Conservation (phyloP, 2,113 vertebrate genomes). For the Aspiorhynchus laticeps region DNA sequence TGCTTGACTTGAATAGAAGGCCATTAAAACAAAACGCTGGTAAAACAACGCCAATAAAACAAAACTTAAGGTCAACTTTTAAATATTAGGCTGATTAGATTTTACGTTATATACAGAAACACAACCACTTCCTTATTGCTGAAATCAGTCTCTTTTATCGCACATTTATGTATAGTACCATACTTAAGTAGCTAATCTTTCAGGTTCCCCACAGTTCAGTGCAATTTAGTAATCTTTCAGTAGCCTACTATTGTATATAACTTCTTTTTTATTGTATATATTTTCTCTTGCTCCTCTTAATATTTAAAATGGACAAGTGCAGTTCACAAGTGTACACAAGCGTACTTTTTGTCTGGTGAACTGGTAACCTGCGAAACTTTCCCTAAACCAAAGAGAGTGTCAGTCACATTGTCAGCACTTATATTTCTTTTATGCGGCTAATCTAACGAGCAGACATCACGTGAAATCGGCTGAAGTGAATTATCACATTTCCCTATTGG, state of each 20-base stretch:
- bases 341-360: neutral
- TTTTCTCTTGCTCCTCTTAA: no score
- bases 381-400: neutral
- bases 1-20: neutral
- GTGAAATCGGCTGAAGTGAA: neutral
- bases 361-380: neutral
- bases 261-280: neutral
- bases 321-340: neutral
- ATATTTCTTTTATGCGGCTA: neutral
- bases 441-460: neutral
- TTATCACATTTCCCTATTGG: constrained; percentile 19
- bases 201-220: neutral
- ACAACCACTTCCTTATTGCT: neutral
- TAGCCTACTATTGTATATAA: no score
- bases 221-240: neutral
- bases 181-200: neutral
- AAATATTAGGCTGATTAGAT: no score
- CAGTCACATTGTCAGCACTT: neutral
- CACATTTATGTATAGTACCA: neutral
- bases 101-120: neutral
- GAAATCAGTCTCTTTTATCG: neutral
- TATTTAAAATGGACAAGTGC: neutral
- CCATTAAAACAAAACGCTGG: neutral
- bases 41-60: no score
- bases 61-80: no score